A percentile compares a stretch with the other conserved stretches of the same genome.
Evolutionary conservation across 2,888 invertebrate genomes (phyloP).

Genomic region (Drosophila birchii): DNA sequence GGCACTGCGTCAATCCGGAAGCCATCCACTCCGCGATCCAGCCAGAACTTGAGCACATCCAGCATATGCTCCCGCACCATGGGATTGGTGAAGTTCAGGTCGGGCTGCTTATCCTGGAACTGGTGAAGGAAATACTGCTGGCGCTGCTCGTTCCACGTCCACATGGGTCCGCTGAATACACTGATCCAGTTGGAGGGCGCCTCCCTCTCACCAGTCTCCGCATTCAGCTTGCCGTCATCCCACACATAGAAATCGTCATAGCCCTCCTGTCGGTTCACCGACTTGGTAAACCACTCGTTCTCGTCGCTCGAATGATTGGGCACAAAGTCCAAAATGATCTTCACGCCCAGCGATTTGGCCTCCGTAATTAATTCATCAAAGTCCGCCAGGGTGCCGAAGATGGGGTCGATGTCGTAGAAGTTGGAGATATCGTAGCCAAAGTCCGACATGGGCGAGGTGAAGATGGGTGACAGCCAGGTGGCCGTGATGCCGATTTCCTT

Average conservation of each 20-base stretch:
- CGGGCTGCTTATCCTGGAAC: slow-evolving; percentile 88
- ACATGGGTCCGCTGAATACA: slow-evolving; percentile 88
- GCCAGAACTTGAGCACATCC: slow-evolving; percentile 89
- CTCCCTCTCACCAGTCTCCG: slow-evolving; percentile 49
- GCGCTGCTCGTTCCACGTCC: slow-evolving; percentile 88
- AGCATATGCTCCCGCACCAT: slow-evolving; percentile 88
- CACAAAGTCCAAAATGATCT: slow-evolving; percentile 88
- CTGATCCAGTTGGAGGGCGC: slow-evolving; percentile 82
- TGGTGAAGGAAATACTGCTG: slow-evolving; percentile 90
- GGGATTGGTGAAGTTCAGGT: slow-evolving; percentile 91
- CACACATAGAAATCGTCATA: slow-evolving; percentile 92
- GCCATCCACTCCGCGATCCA: slow-evolving; percentile 91
- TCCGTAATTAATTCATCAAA: slow-evolving; percentile 87
- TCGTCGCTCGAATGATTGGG: slow-evolving; percentile 92
- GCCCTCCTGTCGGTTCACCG: slow-evolving; percentile 87
- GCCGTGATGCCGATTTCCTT: slow-evolving; percentile 88
- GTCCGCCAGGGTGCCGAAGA: slow-evolving; percentile 88
- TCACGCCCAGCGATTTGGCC: slow-evolving; percentile 85
- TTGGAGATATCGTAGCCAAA: slow-evolving; percentile 92
- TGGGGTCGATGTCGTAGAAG: slow-evolving; percentile 88
- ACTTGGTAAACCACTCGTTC: slow-evolving; percentile 93
- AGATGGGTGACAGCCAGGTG: slow-evolving; percentile 91
- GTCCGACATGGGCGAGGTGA: slow-evolving; percentile 90
- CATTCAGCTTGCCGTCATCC: slow-evolving; percentile 86
- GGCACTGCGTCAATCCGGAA: slow-evolving; percentile 90